Base-by-base conservation (phyloP, 2,797 vertebrate genomes). In the Leptatherina wallacei region DNA sequence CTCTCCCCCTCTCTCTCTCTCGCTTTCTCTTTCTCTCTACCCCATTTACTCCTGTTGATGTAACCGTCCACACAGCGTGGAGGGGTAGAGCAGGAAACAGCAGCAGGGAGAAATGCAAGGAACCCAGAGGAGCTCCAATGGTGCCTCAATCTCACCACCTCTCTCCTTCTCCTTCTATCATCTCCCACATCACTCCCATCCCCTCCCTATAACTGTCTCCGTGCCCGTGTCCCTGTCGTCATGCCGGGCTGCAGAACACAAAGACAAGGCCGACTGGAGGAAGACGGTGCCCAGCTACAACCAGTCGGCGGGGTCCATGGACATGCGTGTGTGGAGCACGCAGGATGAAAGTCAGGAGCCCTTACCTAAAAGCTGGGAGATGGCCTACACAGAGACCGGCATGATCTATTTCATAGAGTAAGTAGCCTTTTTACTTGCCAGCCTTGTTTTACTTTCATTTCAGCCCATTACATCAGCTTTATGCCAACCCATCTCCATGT, bases 401-500 rank as follows among this genome's bases (percentile, higher is more conserved):
- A 98, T 99, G 98, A 95, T 99, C 88, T 99, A 99, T 92, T 99
- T 99, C 90, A 99, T 99, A n/a, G 98, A 99, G 98, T 99, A 91
- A 99, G 98, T 96, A 85, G 59, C 44, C 52, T 71, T 67, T 58
- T 60, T 18, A 40, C 56, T 54, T 73, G 3, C 35, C 62, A 78
- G 36, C 62, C 24, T 82, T 71, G 62, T 67, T 78, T 76, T 51
- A 32, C 38, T 85, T 8, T 27, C 56, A 2, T 75, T 80, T 56
- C 65, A 54, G 57, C 64, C 61, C 38, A 56, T 83, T 75, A 73
- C 70, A 75, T 74, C 68, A 81, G 62, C 44, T 40, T 33, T 62
- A 8, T 38, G 55, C 32, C 52, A 51, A 73, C 68, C 47, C 55
- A 24, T 14, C 2, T 70, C 14, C 77, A 59, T 66, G 54, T 40